Base-by-base conservation (phyloP, 2,113 vertebrate genomes). In the Hyperopisus bebe region DNA sequence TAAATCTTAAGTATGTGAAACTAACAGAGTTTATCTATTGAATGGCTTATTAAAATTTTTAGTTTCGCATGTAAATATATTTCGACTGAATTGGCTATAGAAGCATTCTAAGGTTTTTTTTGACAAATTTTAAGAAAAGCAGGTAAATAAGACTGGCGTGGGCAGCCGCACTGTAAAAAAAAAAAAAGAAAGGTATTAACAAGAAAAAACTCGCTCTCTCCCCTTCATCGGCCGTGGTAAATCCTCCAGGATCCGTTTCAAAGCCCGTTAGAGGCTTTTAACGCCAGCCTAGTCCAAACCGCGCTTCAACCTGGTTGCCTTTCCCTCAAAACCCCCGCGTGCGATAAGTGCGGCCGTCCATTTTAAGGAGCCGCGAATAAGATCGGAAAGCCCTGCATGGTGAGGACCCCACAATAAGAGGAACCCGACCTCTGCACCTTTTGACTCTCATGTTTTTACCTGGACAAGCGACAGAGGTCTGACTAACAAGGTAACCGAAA, bases 311-410 rank as follows among this genome's bases (percentile, higher is more conserved):
- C 17, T 21, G 19, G 13, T 24, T 35, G n/a, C 19, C n/a, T 86
- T 58, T 89, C 6, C 19, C 0, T 13, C 27, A 47, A 35, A 90
- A 74, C n/a, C 27, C 88, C 85, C 88, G 58, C 74, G 42, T 31
- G 53, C 21, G 47, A 11, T 35, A 58, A 87, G 62, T 84, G 83
- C 88, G 5, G 93, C 92, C 94, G 93, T 94, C 94, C 94, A 89
- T 94, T 90, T 90, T 91, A 92, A 94, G 96, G 95, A 95, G 95
- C 95, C 92, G 96, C 95, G 95, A 93, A 93, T 93, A 91, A 93
- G 93, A 92, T 93, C 93, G 92, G 94, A 50, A 58, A 88, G 66
- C 88, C 13, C 46, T 24, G 46, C 88, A 35, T 80, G 66, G 62
- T 15, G 11, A 11, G 44, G 46, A 77, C 70, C 94, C 95, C 94